Evolutionary conservation across 1,140 invertebrate species (phyloP), one percentile per base, ranked within the genome.

Genomic region (Lordiphosa collinella): DNA sequence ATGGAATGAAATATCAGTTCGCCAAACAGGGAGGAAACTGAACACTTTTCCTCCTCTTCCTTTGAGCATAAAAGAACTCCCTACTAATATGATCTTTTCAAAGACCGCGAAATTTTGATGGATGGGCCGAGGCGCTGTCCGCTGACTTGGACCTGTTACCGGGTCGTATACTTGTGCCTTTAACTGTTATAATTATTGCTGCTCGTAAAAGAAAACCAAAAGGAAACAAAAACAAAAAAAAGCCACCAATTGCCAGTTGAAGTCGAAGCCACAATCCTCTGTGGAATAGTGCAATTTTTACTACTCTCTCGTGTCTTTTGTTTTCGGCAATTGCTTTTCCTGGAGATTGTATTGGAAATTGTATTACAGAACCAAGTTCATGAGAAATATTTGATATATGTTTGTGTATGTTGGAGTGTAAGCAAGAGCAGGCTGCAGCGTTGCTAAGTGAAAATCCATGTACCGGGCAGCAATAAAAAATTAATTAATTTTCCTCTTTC

Each of bases 121-220:
- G 13, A 58, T 58, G 35, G 37, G 1, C 37, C 14, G 7, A 13
- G 13, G 7, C 7, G 16, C 47, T 14, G 16, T 32, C 22, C 22
- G 22, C 22, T 58, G 48, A 37, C 40, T 48, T 37, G 47, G 32
- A 40, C 13, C 49, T 49, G 50, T 34, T 35, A 41, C 64, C 54
- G 56, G 34, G 58, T 62, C 63, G 58, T 66, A 56, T 55, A 61
- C 58, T 41, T 56, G 46, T 48, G 32, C 22, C 35, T 68, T 41
- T 16, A 47, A 73, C 47, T 71, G 43, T 63, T 71, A 62, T 78
- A 61, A 70, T 70, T 62, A 72, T 68, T 51, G 50, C 22, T 54
- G 67, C 50, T 63, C 59, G 51, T 72, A 63, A 71, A 59, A 62
- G 37, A 36, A 12, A 46, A 62, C 8, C 2, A 32, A 13, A 37